Evolutionary conservation across 2,888 invertebrate genomes (phyloP).

Genomic region (Apodemia duryi): DNA sequence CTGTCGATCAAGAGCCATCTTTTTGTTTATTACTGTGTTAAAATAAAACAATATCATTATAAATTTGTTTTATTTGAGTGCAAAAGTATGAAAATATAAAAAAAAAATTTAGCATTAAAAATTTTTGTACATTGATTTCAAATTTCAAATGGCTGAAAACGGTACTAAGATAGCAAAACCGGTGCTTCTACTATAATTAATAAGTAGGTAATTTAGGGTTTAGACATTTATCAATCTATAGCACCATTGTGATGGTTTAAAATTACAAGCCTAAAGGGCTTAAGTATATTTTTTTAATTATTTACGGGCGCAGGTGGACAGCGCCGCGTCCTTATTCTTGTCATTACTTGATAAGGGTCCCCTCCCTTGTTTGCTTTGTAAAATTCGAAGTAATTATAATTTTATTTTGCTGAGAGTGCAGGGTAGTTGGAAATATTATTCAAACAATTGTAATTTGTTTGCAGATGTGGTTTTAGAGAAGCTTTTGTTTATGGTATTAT

Average conservation of each 20-base stretch:
- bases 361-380: conserved; percentile 51
- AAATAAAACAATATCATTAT: too few species aligned
- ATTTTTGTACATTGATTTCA: too few species aligned
- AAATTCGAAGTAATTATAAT: conserved; percentile 18
- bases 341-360: conserved; percentile 64
- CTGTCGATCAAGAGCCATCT: too few species aligned
- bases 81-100: too few species aligned
- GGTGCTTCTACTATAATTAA: too few species aligned
- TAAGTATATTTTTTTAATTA: conserved; percentile 33
- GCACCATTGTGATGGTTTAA: conserved; percentile 13
- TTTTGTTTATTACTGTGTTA: too few species aligned
- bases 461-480: not conserved
- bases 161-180: too few species aligned
- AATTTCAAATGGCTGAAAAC: too few species aligned
- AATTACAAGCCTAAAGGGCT: conserved; percentile 26
- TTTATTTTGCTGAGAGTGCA: conserved; percentile 13
- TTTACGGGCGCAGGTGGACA: conserved; percentile 34
- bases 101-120: too few species aligned
- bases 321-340: conserved; percentile 38
- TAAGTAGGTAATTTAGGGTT: too few species aligned
- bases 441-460: not conserved
- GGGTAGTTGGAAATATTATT: conserved; percentile 1
- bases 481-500: not conserved
- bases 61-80: too few species aligned
- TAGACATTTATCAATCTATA: not conserved